Evolutionary conservation across 2,797 vertebrate genomes (phyloP).

Genomic region (Hypotaenidia okinawae): DNA sequence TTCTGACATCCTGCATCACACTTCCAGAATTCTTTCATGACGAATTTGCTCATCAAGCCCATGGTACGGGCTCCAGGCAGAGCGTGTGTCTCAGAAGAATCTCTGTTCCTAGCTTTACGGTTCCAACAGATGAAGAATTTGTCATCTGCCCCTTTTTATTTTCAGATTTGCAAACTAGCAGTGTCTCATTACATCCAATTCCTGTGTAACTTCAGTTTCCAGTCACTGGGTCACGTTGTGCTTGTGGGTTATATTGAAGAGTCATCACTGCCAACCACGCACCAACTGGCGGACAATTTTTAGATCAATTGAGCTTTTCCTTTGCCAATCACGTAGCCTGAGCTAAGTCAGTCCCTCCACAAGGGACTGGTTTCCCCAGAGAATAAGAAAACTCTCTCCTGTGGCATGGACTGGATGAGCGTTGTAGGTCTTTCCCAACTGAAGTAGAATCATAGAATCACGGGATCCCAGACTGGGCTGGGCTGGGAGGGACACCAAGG

Average conservation of each 20-base stretch:
- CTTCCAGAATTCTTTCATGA: not conserved
- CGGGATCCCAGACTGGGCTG: no score
- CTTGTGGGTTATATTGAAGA: not conserved
- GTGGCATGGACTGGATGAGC: not conserved
- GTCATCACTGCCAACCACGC: not conserved
- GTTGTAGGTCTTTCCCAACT: not conserved
- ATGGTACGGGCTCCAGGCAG: not conserved
- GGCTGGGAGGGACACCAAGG: no score
- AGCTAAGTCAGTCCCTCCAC: not conserved
- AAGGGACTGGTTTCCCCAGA: not conserved
- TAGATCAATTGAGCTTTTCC: not conserved
- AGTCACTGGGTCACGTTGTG: not conserved
- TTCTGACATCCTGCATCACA: not conserved
- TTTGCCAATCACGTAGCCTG: not conserved
- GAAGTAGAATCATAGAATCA: not conserved
- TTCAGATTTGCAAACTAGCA: not conserved
- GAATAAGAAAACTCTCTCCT: not conserved
- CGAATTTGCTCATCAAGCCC: not conserved
- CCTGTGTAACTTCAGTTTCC: not conserved
- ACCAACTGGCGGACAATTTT: not conserved
- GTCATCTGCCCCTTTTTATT: not conserved
- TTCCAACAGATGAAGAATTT: not conserved
- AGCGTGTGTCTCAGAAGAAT: not conserved
- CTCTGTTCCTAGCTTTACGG: not conserved
- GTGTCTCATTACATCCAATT: not conserved